Conservation (phyloP, 2,113 vertebrate genomes). For the Bubalus kerabau region DNA sequence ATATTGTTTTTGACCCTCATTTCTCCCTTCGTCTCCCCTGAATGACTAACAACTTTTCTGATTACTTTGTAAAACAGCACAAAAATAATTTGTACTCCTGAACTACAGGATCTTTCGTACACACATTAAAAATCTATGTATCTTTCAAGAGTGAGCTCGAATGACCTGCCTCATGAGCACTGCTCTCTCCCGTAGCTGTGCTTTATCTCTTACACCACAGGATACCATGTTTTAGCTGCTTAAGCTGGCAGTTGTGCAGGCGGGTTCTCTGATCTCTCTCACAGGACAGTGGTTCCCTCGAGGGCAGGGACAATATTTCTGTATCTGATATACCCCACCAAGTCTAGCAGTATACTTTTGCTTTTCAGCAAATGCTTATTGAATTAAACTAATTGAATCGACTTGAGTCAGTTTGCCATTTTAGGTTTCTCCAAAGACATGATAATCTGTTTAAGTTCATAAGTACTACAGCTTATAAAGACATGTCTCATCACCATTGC, state of each 20-base stretch:
- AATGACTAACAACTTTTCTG: not conserved
- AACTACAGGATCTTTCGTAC: not conserved
- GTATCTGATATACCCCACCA: not conserved
- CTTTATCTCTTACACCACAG: not conserved
- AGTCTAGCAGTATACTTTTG: not conserved
- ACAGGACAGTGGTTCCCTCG: not conserved
- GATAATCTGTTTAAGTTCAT: not conserved
- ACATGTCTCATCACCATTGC: not conserved
- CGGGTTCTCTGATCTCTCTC: not conserved
- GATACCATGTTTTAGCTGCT: not conserved
- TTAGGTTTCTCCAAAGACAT: not conserved
- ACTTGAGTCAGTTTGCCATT: not conserved
- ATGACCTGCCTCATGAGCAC: not conserved
- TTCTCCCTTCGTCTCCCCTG: accelerated
- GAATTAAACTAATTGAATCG: not conserved
- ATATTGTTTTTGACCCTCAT: not conserved
- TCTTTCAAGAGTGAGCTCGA: not conserved
- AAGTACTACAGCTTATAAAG: not conserved
- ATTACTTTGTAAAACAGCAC: not conserved
- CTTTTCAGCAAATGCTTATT: not conserved
- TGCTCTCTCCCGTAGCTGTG: not conserved
- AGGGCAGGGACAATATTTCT: not conserved
- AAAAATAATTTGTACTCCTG: not conserved
- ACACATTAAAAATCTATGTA: not conserved
- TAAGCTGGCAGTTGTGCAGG: not conserved